These are phyloP conservation scores for Odocoileus virginianus DNA, from an alignment of 2,113 vertebrate species.

Conservation along the genomic window DNA sequence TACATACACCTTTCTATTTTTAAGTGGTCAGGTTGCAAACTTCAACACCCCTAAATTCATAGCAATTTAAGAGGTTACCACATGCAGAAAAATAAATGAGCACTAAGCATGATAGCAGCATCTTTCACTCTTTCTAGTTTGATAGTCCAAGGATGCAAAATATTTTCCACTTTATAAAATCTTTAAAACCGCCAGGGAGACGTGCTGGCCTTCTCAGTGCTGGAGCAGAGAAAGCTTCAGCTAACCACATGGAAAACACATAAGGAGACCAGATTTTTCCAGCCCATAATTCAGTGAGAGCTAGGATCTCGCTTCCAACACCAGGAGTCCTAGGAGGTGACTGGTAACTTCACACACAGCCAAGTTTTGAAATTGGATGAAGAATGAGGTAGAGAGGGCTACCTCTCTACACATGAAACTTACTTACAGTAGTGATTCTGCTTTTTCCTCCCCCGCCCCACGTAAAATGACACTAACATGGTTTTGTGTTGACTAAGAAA, in stretches of 20 bases:
- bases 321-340: conserved; percentile 42
- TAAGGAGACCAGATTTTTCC: conserved; percentile 76
- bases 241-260: conserved; percentile 76
- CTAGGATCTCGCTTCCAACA: conserved; percentile 68
- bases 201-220: conserved; percentile 66
- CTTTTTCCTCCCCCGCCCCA: not conserved
- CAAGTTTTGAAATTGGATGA: not conserved
- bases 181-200: conserved; percentile 75
- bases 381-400: not conserved
- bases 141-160: conserved; percentile 73
- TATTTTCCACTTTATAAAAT: conserved; percentile 82
- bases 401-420: not conserved
- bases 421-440: rapidly evolving
- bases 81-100: not conserved
- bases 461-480: too few relatives aligned
- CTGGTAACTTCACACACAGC: conserved; percentile 7
- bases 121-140: conserved; percentile 60
- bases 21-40: not conserved
- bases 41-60: not conserved
- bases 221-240: conserved; percentile 60
- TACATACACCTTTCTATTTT: not conserved
- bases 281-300: conserved; percentile 64
- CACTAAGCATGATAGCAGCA: conserved; percentile 46
- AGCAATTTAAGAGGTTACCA: not conserved
- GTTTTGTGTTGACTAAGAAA: not conserved